Conservation (phyloP, 2,797 vertebrate species). For the Stomatorhinus walkeri region DNA sequence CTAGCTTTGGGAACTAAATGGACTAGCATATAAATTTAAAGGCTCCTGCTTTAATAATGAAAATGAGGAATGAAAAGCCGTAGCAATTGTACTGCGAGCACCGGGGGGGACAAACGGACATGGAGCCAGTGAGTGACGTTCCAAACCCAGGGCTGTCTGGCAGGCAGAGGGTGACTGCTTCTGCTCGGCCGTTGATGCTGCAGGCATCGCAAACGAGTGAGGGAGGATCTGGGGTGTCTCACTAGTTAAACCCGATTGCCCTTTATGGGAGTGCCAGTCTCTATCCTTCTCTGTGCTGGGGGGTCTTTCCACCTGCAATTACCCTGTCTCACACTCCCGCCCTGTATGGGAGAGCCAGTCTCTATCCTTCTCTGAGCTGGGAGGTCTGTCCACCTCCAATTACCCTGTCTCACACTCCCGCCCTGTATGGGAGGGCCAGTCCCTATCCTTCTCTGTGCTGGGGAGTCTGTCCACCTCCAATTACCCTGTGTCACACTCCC, state of each 20-base stretch:
- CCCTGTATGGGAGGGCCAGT: neutral
- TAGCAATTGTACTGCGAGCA: neutral
- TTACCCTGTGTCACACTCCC: no score
- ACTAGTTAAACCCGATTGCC: conserved; percentile 19
- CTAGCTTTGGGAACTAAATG: neutral
- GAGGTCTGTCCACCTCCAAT: no score
- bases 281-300: neutral
- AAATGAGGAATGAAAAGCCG: neutral
- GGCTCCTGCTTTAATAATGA: neutral
- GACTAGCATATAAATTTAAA: neutral
- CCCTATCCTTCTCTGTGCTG: no score
- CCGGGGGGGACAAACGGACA: neutral
- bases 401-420: no score
- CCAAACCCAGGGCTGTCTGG: neutral
- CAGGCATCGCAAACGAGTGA: neutral
- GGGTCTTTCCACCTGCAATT: no score
- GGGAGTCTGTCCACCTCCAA: no score
- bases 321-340: no score
- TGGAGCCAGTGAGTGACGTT: neutral
- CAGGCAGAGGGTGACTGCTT: neutral
- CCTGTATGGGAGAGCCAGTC: no score
- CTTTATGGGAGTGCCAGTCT: neutral
- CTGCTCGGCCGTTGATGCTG: neutral
- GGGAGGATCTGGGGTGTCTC: neutral
- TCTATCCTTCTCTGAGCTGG: no score